phyloP scores from a whole-genome alignment of 1,140 invertebrate species.

The Caenorhabditis elegans region DNA sequence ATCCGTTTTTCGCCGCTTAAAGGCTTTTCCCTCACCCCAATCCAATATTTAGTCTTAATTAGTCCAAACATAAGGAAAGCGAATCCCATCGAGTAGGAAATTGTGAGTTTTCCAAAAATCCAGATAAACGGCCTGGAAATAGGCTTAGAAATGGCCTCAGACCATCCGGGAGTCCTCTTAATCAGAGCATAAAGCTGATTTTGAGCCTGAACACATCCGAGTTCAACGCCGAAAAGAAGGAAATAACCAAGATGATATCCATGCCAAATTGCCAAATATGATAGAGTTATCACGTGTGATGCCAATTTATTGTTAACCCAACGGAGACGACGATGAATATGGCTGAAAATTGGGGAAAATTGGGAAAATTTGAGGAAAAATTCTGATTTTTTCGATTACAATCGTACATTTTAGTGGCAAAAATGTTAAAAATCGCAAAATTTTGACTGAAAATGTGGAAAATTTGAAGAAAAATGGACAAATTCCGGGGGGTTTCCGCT shows the following conservation, averaged over 20 bases:
- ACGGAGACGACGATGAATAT: conserved; percentile 68
- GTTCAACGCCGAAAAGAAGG: conserved; percentile 69
- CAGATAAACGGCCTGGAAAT: conserved; percentile 55
- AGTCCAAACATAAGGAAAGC: conserved; percentile 64
- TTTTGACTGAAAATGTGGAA: no score
- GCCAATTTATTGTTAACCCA: conserved; percentile 68
- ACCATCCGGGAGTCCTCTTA: conserved; percentile 49
- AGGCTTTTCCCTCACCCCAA: conserved; percentile 48
- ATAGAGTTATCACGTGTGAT: conserved; percentile 68
- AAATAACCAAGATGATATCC: conserved; percentile 70
- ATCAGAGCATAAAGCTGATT: conserved; percentile 63
- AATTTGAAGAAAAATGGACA: no score
- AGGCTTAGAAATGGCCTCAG: conserved; percentile 51
- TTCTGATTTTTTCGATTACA: no score
- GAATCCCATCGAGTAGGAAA: conserved; percentile 61
- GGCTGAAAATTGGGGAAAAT: conserved; percentile 62
- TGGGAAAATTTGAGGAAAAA: no score
- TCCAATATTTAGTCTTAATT: conserved; percentile 65
- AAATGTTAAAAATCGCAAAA: no score
- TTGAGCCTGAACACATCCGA: conserved; percentile 63
- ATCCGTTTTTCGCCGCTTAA: no score
- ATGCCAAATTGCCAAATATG: conserved; percentile 70
- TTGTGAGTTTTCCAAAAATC: conserved; percentile 53
- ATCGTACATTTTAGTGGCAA: no score
- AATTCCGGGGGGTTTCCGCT: no score